phyloP scores from a whole-genome alignment of 2,113 vertebrate genomes.

The Climacteris rufus region DNA sequence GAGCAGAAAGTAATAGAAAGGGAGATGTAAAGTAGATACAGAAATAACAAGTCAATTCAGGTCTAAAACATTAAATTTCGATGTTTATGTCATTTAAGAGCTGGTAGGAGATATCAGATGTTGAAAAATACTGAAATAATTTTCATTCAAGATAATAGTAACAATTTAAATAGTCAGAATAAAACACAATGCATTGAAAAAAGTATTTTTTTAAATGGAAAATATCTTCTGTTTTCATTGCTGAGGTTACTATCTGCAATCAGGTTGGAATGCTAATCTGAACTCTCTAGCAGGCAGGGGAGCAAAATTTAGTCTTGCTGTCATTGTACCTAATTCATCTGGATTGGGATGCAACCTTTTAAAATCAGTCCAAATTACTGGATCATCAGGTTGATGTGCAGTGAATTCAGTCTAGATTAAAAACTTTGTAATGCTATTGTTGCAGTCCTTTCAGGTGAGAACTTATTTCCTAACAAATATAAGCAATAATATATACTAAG shows the following conservation, averaged over 20 bases:
- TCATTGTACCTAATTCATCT: not conserved
- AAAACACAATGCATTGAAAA: not conserved
- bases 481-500: not conserved
- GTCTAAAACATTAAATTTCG: not conserved
- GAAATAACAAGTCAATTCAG: not conserved
- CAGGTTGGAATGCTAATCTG: not conserved
- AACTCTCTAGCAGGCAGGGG: fast-evolving
- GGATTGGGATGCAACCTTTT: not conserved
- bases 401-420: not conserved
- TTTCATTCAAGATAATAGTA: not conserved
- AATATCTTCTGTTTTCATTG: not conserved
- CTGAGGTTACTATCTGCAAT: not conserved
- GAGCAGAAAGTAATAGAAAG: not conserved
- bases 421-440: not conserved
- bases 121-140: not conserved
- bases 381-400: not conserved
- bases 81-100: not conserved
- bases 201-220: not conserved
- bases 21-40: not conserved
- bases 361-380: not conserved
- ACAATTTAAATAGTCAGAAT: not conserved
- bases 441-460: not conserved
- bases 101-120: fast-evolving
- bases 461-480: not conserved
- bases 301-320: not conserved